Evolutionary conservation across 2,888 invertebrate genomes (phyloP).

Genomic region (Galeruca laticollis): DNA sequence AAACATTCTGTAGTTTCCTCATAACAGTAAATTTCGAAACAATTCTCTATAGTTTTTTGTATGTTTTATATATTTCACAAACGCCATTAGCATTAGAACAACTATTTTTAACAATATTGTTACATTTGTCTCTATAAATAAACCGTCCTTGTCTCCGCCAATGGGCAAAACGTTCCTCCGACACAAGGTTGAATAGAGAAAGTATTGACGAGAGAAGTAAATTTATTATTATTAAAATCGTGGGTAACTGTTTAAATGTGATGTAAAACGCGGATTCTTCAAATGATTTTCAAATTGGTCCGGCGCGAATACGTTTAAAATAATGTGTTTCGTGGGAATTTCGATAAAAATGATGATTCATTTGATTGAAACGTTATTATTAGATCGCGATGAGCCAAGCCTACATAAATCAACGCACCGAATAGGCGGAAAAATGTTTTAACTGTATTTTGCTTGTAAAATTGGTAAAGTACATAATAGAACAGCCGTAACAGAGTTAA

Average conservation of each 20-base stretch:
- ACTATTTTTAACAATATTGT: not conserved
- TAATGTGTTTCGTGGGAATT: slow-evolving; percentile 22
- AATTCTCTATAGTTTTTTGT: too few species aligned
- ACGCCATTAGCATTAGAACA: not conserved
- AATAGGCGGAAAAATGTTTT: not conserved
- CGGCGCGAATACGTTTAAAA: slow-evolving; percentile 20
- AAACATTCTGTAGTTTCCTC: too few species aligned
- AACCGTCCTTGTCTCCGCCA: slow-evolving; percentile 12
- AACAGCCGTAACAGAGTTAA: too few species aligned
- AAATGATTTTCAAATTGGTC: slow-evolving; percentile 32
- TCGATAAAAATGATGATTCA: slow-evolving; percentile 16
- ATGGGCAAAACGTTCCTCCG: slow-evolving; percentile 28
- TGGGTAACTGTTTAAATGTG: slow-evolving; percentile 37
- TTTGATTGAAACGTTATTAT: not conserved
- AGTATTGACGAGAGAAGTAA: slow-evolving; percentile 36
- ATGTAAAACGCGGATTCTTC: slow-evolving; percentile 38
- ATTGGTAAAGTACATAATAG: not conserved
- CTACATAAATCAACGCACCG: not conserved
- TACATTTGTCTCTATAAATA: not conserved
- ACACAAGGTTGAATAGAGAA: slow-evolving; percentile 37
- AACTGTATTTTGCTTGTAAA: not conserved
- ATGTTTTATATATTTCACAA: too few species aligned
- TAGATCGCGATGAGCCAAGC: not conserved
- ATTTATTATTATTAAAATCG: slow-evolving; percentile 38
- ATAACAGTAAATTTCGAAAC: too few species aligned